A percentile compares a stretch with the other conserved stretches of the same genome.
Evolutionary conservation across 1,140 invertebrate genomes (phyloP).

Genomic region (Pseudomyrmex cubaensis): DNA sequence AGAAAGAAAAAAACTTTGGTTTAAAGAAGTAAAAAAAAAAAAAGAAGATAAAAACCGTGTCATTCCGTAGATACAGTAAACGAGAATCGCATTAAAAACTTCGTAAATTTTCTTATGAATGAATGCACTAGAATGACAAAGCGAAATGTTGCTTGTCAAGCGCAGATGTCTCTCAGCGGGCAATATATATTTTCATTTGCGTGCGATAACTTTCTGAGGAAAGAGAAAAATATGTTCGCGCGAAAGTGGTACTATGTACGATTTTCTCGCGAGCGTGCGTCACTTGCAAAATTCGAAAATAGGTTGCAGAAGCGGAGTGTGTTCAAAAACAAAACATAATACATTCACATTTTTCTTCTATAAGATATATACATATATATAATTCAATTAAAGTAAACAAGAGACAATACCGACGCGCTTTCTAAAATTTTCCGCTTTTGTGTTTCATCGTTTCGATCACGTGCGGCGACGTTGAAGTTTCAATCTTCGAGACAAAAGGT

Average conservation of each 20-base stretch:
- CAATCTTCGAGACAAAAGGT: slow-evolving; percentile 6
- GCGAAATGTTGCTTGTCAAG: slow-evolving; percentile 30
- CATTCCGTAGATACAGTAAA: slow-evolving; percentile 18
- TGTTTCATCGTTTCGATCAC: neutral
- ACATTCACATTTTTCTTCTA: too few relatives aligned
- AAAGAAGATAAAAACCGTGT: slow-evolving; percentile 1
- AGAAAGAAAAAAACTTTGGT: slow-evolving; percentile 1
- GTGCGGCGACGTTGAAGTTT: neutral
- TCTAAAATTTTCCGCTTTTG: neutral
- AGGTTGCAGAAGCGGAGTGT: neutral
- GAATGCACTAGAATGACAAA: slow-evolving; percentile 45
- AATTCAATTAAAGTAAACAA: too few relatives aligned
- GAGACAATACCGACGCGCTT: neutral
- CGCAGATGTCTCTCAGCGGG: neutral
- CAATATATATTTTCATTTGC: slow-evolving; percentile 33
- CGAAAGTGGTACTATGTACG: too few relatives aligned
- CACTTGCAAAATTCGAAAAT: too few relatives aligned
- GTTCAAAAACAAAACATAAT: neutral
- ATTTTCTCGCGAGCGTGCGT: too few relatives aligned
- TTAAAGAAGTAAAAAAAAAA: neutral
- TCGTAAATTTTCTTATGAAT: slow-evolving; percentile 43
- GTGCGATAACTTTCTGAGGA: slow-evolving; percentile 21
- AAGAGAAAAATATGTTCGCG: neutral
- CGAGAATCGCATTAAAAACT: slow-evolving; percentile 44
- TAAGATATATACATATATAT: too few relatives aligned